Evolutionary conservation across 1,140 invertebrate species (phyloP).

Genomic region (Orussus abietinus): DNA sequence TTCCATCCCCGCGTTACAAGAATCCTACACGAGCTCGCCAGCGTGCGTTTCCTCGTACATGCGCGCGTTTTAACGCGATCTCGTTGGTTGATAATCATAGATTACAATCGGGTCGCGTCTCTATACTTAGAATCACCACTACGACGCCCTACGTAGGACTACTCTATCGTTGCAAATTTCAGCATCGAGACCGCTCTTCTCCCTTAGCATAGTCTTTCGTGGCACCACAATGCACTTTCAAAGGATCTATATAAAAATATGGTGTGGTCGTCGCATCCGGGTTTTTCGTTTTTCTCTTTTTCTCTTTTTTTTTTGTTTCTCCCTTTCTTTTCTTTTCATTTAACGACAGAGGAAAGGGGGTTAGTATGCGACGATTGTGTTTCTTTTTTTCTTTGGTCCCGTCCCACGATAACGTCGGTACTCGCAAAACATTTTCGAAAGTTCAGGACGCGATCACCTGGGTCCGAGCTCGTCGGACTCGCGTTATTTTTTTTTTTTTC

Average conservation of each 20-base stretch:
- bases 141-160: background rate
- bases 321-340: conserved; percentile 2
- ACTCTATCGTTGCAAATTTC: background rate
- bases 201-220: conserved; percentile 38
- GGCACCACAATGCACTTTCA: conserved; percentile 52
- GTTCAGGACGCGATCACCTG: conserved; percentile 40
- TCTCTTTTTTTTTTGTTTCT: conserved; percentile 5
- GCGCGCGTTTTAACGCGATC: background rate
- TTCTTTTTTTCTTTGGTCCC: conserved; percentile 46
- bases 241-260: conserved; percentile 54
- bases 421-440: conserved; percentile 37
- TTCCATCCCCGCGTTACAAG: too few species aligned
- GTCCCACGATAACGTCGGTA: conserved; percentile 39
- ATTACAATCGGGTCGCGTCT: background rate
- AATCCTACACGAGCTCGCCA: conserved; percentile 1
- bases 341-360: conserved; percentile 7
- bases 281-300: conserved; percentile 2
- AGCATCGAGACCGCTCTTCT: too few species aligned
- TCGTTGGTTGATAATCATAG: background rate
- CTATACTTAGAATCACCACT: background rate
- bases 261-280: conserved; percentile 40
- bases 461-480: conserved; percentile 29
- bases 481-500: conserved; percentile 14
- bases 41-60: background rate
- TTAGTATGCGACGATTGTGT: conserved; percentile 18